Evolutionary conservation across 1,140 invertebrate genomes (phyloP).

Genomic region (Akabosia matsudoensis): DNA sequence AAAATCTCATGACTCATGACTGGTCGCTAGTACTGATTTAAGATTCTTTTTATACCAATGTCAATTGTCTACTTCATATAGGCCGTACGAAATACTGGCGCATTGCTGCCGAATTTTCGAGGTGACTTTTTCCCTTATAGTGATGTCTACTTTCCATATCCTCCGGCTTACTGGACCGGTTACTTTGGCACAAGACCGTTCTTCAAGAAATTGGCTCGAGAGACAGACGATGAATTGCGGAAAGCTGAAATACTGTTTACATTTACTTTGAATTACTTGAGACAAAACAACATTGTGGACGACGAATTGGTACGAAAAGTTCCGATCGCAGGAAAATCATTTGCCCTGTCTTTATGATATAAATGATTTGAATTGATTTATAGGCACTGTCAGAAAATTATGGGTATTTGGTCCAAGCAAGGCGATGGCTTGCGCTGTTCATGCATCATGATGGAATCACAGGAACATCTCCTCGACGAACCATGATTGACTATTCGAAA

Average conservation of each 20-base stretch:
- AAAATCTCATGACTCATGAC: too few species aligned
- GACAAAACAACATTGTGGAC: background rate
- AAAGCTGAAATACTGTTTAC: slow-evolving; percentile 86
- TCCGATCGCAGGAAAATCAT: slow-evolving; percentile 49
- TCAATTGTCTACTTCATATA: too few species aligned
- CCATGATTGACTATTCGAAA: slow-evolving; percentile 85
- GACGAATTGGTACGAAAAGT: background rate
- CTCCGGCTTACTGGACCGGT: slow-evolving; percentile 85
- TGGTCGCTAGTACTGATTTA: too few species aligned
- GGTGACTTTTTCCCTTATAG: slow-evolving; percentile 97
- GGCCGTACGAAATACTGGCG: slow-evolving; percentile 53
- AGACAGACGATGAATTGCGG: slow-evolving; percentile 79
- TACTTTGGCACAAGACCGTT: slow-evolving; percentile 92
- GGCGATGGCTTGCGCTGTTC: slow-evolving; percentile 78
- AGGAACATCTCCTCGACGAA: slow-evolving; percentile 59
- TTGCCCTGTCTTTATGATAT: background rate
- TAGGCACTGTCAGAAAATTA: slow-evolving; percentile 75
- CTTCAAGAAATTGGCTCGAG: slow-evolving; percentile 75
- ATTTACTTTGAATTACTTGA: slow-evolving; percentile 56
- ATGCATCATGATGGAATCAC: slow-evolving; percentile 82
- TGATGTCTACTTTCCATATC: slow-evolving; percentile 65
- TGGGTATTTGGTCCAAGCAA: slow-evolving; percentile 71
- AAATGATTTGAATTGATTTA: background rate
- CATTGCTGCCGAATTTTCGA: slow-evolving; percentile 73
- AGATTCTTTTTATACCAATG: too few species aligned